Evolutionary conservation across 2,888 invertebrate genomes (phyloP), one percentile per base, ranked within the genome.

Genomic region (Drosophila barbarae): DNA sequence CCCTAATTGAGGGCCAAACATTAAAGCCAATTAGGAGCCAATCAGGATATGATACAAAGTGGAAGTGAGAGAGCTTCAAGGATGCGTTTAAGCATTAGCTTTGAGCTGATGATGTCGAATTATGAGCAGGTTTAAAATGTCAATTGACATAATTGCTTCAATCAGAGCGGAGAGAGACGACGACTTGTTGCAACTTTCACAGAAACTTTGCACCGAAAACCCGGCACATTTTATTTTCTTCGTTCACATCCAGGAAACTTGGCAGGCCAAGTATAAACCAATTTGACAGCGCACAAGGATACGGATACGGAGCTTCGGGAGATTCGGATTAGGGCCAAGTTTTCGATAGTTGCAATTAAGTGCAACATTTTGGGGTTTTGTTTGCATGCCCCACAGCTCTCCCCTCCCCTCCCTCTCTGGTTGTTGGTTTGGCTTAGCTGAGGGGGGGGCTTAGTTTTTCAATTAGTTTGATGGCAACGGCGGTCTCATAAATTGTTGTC

Each of bases 311-410:
- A 30, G 46, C 6, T 28, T 26, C 26, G 30, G 8, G 1, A 8
- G 42, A 46, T 23, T 49, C 49, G 61, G 61, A 61, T 42, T 63
- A 63, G 50, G 50, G 26, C 64, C 47, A 64, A 64, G 52, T 65
- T 65, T 65, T 41, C 64, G 52, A 82, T 70, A 64, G 66, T 66
- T 67, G 77, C 77, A 82, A 77, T 77, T 77, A 82, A 74, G 82
- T 70, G 83, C 72, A 70, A 76, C 71, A 77, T 70, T 82, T 70
- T 69, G 50, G 52, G 69, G 69, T 50, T 65, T 68, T 78, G 66
- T 59, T 73, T 68, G 73, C 61, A 68, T 60, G 63, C 47, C 46
- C 36, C 50, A 60, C 57, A 53, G 34, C 2, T 32, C 35, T 18
- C 35, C 1, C 7, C 7, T 26, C 3, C 1, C 26, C 26, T 26